A percentile compares a stretch with the other conserved stretches of the same genome.
These are phyloP conservation scores for Sphyrna mokarran DNA, from an alignment of 2,113 vertebrate genomes.

Conservation along the genomic window DNA sequence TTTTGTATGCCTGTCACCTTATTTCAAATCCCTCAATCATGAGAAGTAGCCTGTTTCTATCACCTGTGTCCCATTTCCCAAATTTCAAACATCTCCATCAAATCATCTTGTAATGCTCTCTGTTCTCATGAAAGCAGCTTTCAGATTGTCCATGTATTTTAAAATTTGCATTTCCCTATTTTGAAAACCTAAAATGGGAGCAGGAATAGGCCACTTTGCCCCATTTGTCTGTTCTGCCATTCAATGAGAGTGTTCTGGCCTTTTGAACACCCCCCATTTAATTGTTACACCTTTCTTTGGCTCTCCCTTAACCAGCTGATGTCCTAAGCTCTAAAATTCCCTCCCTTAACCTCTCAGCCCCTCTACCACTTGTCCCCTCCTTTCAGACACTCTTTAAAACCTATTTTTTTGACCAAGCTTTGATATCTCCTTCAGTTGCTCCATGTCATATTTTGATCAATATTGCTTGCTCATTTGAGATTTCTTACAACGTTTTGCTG, in stretches of 20 bases:
- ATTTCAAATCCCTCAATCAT: background rate
- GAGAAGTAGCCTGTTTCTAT: background rate
- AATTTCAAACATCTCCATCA: background rate
- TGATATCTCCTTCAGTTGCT: background rate
- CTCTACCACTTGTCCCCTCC: background rate
- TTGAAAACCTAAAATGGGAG: no score
- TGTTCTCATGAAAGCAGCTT: background rate
- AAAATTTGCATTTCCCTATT: background rate
- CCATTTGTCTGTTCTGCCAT: no score
- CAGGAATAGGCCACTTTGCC: no score
- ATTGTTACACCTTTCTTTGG: background rate
- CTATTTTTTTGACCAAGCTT: background rate
- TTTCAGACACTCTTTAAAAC: background rate
- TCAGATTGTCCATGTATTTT: background rate
- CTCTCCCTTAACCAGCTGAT: background rate
- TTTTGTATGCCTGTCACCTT: background rate
- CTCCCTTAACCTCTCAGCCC: background rate
- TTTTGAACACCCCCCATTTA: background rate
- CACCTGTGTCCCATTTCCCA: background rate
- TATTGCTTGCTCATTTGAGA: no score
- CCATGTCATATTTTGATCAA: no score
- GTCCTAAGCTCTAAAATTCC: background rate
- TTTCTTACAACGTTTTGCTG: no score
- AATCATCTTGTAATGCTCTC: background rate
- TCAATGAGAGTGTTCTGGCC: no score